phyloP scores from a whole-genome alignment of 2,888 invertebrate species.

The Pseudococcus viburni region DNA sequence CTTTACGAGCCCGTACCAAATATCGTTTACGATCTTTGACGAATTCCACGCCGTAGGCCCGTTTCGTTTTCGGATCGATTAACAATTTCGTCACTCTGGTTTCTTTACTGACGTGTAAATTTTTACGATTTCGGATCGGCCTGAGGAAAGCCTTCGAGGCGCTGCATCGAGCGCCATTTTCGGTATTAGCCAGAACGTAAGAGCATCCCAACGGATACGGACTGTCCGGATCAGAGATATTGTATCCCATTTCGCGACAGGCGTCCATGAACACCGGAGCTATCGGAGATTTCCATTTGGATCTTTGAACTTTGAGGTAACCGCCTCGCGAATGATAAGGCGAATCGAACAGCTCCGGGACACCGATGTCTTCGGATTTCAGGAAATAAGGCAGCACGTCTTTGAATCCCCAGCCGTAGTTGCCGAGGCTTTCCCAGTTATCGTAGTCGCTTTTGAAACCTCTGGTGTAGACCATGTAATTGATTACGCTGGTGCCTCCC shows the following conservation, averaged over 20 bases:
- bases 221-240: constrained; percentile 77
- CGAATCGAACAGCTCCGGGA: constrained; percentile 74
- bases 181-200: constrained; percentile 79
- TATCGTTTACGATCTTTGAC: constrained; percentile 55
- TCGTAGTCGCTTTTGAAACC: constrained; percentile 74
- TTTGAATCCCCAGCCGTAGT: constrained; percentile 87
- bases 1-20: constrained; percentile 78
- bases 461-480: constrained; percentile 75
- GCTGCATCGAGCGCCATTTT: constrained; percentile 79
- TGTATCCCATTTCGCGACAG: constrained; percentile 78
- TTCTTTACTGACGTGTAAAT: constrained; percentile 67
- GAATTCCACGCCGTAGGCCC: constrained; percentile 74
- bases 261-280: constrained; percentile 84
- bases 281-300: constrained; percentile 88
- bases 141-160: constrained; percentile 79
- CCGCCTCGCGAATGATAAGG: constrained; percentile 85
- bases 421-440: constrained; percentile 76
- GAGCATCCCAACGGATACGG: constrained; percentile 74
- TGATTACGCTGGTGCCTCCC: constrained; percentile 75
- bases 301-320: constrained; percentile 83
- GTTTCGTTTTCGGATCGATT: constrained; percentile 77
- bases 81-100: constrained; percentile 77
- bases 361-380: constrained; percentile 88
- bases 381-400: constrained; percentile 86
- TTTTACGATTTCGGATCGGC: constrained; percentile 73